These are phyloP conservation scores for Ornithoptera alexandrae DNA, from an alignment of 2,888 invertebrate species.

Conservation along the genomic window DNA sequence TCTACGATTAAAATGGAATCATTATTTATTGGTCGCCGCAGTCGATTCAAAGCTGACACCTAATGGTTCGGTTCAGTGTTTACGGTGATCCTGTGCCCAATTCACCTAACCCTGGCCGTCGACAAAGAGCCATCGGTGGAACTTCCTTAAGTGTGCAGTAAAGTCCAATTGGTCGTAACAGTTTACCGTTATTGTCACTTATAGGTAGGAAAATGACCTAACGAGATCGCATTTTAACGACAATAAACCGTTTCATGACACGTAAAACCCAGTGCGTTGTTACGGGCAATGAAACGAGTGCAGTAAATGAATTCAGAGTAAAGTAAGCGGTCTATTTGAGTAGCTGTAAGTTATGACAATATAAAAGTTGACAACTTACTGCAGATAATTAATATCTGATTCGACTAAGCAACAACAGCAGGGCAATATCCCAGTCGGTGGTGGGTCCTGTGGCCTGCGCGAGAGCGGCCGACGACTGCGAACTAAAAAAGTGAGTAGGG, in stretches of 20 bases:
- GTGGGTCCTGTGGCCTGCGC: too few relatives aligned
- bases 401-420: too few relatives aligned
- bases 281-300: constrained; percentile 6
- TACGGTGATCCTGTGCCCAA: background rate
- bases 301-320: background rate
- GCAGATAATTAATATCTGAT: too few relatives aligned
- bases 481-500: constrained; percentile 6
- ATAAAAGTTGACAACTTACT: too few relatives aligned
- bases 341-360: too few relatives aligned
- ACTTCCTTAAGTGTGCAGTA: constrained; percentile 16
- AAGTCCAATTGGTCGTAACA: constrained; percentile 15
- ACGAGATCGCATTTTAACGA: constrained; percentile 8
- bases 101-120: constrained; percentile 5
- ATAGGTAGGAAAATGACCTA: background rate
- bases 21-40: background rate
- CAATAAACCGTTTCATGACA: too few relatives aligned
- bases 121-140: background rate
- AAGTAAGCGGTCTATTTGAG: too few relatives aligned
- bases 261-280: background rate
- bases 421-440: too few relatives aligned
- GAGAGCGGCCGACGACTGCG: background rate
- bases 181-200: background rate
- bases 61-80: background rate
- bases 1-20: constrained; percentile 15
- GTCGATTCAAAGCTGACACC: too few relatives aligned